phyloP scores from a whole-genome alignment of 2,888 invertebrate species.

The Eilema caniola region DNA sequence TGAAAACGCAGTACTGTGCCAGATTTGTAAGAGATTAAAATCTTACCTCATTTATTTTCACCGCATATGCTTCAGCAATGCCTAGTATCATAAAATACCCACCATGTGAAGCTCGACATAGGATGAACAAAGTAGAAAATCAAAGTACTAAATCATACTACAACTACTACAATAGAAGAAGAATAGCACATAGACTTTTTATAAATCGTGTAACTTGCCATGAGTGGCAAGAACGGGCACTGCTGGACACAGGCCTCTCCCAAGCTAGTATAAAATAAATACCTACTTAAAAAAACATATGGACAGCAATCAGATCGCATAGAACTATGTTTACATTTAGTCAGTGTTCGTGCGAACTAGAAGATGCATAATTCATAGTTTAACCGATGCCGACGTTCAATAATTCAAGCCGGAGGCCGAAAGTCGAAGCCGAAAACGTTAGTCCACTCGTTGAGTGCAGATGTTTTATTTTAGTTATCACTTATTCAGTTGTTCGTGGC shows the following conservation, averaged over 20 bases:
- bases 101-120: neutral
- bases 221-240: no score
- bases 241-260: no score
- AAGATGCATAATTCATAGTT: slow-evolving; percentile 52
- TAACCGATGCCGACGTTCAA: slow-evolving; percentile 48
- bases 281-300: slow-evolving; percentile 32
- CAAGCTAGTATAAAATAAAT: no score
- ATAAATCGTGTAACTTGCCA: no score
- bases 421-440: slow-evolving; percentile 39
- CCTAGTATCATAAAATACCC: neutral
- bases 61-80: neutral
- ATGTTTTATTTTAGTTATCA: slow-evolving; percentile 54
- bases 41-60: neutral
- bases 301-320: slow-evolving; percentile 34
- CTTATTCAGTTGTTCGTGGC: slow-evolving; percentile 51
- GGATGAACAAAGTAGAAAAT: neutral
- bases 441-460: slow-evolving; percentile 43
- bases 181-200: no score
- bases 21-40: neutral
- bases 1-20: neutral
- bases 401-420: slow-evolving; percentile 51
- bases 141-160: no score
- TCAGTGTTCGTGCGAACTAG: slow-evolving; percentile 45
- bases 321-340: slow-evolving; percentile 53
- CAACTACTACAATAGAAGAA: no score